Percentiles rank a stretch among this genome's conserved stretches.
Evolutionary conservation across 2,113 vertebrate species (phyloP).

Genomic region (Thinocorus orbignyianus): DNA sequence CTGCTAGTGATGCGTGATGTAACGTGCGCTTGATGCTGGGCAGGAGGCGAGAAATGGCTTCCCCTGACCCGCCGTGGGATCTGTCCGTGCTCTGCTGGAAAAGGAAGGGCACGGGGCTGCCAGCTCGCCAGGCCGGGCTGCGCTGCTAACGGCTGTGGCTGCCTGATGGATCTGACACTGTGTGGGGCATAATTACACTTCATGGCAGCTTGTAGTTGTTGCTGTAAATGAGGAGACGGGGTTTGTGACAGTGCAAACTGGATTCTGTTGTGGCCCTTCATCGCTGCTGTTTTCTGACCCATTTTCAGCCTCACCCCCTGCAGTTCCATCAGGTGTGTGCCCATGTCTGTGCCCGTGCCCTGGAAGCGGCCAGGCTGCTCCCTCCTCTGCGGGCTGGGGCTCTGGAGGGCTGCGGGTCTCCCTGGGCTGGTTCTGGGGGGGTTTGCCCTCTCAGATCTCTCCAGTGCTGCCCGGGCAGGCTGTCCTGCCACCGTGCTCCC

Average conservation of each 20-base stretch:
- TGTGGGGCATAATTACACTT: background rate
- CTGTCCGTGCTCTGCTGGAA: background rate
- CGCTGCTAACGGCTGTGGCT: background rate
- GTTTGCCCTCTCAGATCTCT: background rate
- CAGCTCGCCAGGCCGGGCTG: background rate
- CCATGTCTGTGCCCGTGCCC: rapidly evolving
- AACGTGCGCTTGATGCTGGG: rapidly evolving
- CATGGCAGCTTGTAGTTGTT: background rate
- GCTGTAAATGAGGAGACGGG: background rate
- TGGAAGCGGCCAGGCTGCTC: background rate
- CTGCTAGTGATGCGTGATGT: background rate
- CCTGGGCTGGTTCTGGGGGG: rapidly evolving
- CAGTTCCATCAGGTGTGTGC: background rate
- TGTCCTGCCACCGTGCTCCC: background rate
- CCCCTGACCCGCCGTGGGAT: background rate
- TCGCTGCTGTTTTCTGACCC: background rate
- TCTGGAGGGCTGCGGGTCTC: background rate
- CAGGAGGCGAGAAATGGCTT: background rate
- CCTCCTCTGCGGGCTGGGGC: background rate
- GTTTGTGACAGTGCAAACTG: background rate
- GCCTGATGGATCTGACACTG: background rate
- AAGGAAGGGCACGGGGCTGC: background rate
- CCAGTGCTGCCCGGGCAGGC: background rate
- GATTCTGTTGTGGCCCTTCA: background rate
- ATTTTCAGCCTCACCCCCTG: background rate